Evolutionary conservation across 2,888 invertebrate genomes (phyloP), one percentile per base, ranked within the genome.

Genomic region (Apamea epomidion): DNA sequence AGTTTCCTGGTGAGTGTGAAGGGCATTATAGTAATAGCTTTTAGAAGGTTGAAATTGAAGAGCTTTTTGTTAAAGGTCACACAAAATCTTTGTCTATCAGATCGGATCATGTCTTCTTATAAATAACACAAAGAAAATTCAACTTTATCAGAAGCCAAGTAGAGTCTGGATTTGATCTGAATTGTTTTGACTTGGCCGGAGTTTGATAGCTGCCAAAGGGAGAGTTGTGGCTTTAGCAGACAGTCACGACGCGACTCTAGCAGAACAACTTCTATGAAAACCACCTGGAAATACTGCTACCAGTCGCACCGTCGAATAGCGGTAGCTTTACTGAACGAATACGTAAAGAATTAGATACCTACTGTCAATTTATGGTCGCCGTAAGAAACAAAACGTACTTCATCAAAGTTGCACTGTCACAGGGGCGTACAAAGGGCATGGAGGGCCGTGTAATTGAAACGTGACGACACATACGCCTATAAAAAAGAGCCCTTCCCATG

Each of bases 401-500:
- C n/a, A 48, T 54, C 3, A 51, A 65, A 71, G 42, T 68, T 16
- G 8, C 51, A 51, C 25, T 6, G 14, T 51, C 58, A 60, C 16
- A 60, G 16, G 64, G n/a, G 0, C 29, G 14, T n/a, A n/a, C 14
- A 79, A 58, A 60, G 18, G 37, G 48, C 54, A 37, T 14, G 2
- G 10, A 45, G 14, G n/a, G 42, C 3, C 3, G 21, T 58, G 48
- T 54, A 78, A 82, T 82, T 76, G 71, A 81, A 81, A 82, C 82
- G 89, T 76, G 78, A 76, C 78, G 73, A 82, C 73, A 86, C 85
- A 86, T 83, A 80, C 51, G 51, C 8, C 64, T 58, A 84, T 77
- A 78, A 85, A 85, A 78, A 85, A 76, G 12, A 14, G 54, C 83
- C 84, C 85, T 81, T 70, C 62, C 37, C 76, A 82, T 76, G 54